phyloP scores from a whole-genome alignment of 2,888 invertebrate genomes.

The Brachycybe producta region DNA sequence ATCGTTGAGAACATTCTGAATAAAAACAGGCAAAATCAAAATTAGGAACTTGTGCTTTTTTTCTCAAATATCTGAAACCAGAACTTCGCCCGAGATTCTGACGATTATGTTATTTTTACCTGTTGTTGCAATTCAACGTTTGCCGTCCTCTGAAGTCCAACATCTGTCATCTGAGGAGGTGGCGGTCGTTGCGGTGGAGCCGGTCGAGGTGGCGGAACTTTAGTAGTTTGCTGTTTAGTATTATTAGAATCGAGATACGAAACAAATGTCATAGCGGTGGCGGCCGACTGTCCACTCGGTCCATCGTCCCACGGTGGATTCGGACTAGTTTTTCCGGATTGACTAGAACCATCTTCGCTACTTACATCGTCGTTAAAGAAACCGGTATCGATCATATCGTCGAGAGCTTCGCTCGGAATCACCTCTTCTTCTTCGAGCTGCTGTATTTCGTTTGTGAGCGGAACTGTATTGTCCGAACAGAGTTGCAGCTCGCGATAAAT shows the following conservation, averaged over 20 bases:
- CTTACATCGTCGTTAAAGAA: neutral
- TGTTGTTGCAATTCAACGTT: neutral
- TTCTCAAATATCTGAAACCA: too few species aligned
- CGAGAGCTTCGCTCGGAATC: neutral
- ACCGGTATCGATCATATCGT: neutral
- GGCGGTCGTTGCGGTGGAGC: slow-evolving; percentile 21
- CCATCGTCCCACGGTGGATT: slow-evolving; percentile 8
- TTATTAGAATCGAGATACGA: slow-evolving; percentile 15
- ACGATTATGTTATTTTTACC: neutral
- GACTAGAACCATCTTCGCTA: slow-evolving; percentile 1
- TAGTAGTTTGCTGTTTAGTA: slow-evolving; percentile 22
- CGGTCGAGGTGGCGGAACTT: slow-evolving; percentile 21
- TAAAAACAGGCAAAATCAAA: too few species aligned
- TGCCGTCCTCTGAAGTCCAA: slow-evolving; percentile 1
- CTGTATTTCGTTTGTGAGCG: slow-evolving; percentile 38
- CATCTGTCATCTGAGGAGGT: slow-evolving; percentile 1
- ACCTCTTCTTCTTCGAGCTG: slow-evolving; percentile 3
- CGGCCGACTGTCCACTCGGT: slow-evolving; percentile 4
- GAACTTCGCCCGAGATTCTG: neutral
- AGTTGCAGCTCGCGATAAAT: slow-evolving; percentile 69
- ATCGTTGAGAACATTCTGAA: too few species aligned
- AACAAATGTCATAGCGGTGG: slow-evolving; percentile 10
- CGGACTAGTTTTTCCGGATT: slow-evolving; percentile 19
- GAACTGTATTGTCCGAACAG: slow-evolving; percentile 71
- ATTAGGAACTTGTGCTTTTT: too few species aligned